Percentiles rank a stretch among this genome's conserved stretches.
These are phyloP conservation scores for Eustalomyia histrio DNA, from an alignment of 2,888 invertebrate genomes.

Conservation along the genomic window DNA sequence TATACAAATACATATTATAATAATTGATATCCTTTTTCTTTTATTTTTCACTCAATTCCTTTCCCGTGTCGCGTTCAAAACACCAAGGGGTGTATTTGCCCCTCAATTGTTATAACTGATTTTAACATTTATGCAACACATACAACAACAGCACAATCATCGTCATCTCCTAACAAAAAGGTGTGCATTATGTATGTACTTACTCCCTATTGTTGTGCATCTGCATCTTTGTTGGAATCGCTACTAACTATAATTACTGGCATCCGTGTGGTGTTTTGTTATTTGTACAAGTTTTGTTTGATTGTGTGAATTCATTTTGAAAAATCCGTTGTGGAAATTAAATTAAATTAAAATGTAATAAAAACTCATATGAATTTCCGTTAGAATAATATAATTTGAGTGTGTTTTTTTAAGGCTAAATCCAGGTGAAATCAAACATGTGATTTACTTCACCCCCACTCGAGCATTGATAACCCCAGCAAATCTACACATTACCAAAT, in stretches of 20 bases:
- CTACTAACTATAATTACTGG: slow-evolving; percentile 57
- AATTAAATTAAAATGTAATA: slow-evolving; percentile 58
- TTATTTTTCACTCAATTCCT: slow-evolving; percentile 47
- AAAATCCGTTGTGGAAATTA: slow-evolving; percentile 64
- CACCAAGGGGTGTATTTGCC: slow-evolving; percentile 51
- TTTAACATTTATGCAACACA: slow-evolving; percentile 23
- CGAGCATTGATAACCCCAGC: no score
- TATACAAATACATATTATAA: slow-evolving; percentile 10
- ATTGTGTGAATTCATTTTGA: slow-evolving; percentile 50
- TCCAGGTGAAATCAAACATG: no score
- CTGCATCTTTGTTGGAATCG: slow-evolving; percentile 14
- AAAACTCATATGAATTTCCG: slow-evolving; percentile 59
- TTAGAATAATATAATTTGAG: slow-evolving; percentile 53
- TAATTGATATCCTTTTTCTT: slow-evolving; percentile 55
- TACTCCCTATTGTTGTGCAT: background rate
- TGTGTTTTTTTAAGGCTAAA: background rate
- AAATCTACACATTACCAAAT: no score
- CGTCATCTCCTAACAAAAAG: slow-evolving; percentile 11
- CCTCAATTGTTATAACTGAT: slow-evolving; percentile 29
- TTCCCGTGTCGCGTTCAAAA: background rate
- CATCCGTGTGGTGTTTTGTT: slow-evolving; percentile 47
- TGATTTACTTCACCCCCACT: no score
- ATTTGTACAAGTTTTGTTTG: slow-evolving; percentile 5
- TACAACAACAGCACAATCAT: slow-evolving; percentile 13
- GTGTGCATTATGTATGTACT: slow-evolving; percentile 23